These are phyloP conservation scores for Laticauda colubrina DNA, from an alignment of 2,113 vertebrate species.

Conservation along the genomic window DNA sequence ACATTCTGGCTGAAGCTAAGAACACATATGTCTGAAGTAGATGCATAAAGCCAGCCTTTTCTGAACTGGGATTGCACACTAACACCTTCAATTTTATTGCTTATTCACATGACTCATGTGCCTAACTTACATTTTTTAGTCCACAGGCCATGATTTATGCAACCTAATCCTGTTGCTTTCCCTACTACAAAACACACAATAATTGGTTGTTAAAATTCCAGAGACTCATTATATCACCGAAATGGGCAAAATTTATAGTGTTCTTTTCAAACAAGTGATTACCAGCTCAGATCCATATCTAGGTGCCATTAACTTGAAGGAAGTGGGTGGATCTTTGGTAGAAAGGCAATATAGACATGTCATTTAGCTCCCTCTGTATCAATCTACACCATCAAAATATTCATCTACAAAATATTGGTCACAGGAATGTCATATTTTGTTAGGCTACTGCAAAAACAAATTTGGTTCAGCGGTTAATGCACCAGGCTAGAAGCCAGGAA, in stretches of 20 bases:
- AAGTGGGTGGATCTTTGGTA: too few relatives aligned
- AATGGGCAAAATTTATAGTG: not conserved
- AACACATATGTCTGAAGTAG: not conserved
- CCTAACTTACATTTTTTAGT: not conserved
- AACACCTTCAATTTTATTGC: not conserved
- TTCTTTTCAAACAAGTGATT: not conserved
- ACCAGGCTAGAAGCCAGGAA: too few relatives aligned
- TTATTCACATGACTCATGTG: not conserved
- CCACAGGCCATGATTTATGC: not conserved
- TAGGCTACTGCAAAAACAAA: not conserved
- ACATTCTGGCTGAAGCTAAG: not conserved
- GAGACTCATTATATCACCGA: not conserved
- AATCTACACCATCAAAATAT: not conserved
- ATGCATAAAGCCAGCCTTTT: not conserved
- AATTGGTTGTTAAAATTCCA: not conserved
- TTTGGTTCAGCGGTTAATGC: too few relatives aligned
- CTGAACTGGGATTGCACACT: not conserved
- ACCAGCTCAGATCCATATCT: not conserved
- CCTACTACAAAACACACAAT: not conserved
- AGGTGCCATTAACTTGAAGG: too few relatives aligned
- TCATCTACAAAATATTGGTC: not conserved
- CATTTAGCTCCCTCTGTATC: not conserved
- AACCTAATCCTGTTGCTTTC: not conserved
- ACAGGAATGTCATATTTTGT: not conserved
- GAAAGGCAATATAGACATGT: not conserved